Base-by-base conservation (phyloP, 2,113 vertebrate species). In the Ranitomeya imitator region DNA sequence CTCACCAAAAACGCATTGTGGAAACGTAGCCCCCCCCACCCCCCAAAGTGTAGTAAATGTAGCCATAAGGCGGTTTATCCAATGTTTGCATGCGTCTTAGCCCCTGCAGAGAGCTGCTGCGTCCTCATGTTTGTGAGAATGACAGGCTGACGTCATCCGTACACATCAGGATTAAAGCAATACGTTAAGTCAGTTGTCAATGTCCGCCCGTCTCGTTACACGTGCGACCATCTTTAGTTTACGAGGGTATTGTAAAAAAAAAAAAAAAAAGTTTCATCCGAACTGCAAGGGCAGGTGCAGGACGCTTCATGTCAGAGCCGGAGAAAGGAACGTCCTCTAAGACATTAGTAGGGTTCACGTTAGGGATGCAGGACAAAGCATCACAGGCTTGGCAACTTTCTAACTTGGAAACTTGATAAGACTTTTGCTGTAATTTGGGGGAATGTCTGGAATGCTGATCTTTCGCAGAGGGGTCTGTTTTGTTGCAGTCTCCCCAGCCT, bases 361-460 rank as follows among this genome's bases (percentile, higher is more conserved):
- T 74, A 9, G 78, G 78, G 54, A 31, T 59, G n/a, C 7, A 81
- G 79, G 55, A 81, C 16, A 26, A 15, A 79, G 7, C 19, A 79
- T 55, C n/a, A 23, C 80, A 69, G 37, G 13, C 12, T 31, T 61
- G 51, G 81, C 81, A 61, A 77, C 31, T 86, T 74, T 77, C 73
- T 77, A 61, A 74, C 57, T 4, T 79, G 55, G 73, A 86, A 79
- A 86, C 65, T 61, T 63, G 74, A 79, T 76, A 79, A 79, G 60
- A 86, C 59, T 86, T 86, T 77, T 79, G 74, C 57, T 67, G 37
- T 86, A 54, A 86, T 78, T 78, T 79, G 63, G 73, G 85, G 45
- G 85, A 78, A 86, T 78, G 85, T 78, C 37, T 52, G 85, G 85
- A 79, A 86, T 86, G 85, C 76, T 61, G 73, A 78, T 45, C 73